Conservation (phyloP, 2,797 vertebrate species). For the Labroides dimidiatus region DNA sequence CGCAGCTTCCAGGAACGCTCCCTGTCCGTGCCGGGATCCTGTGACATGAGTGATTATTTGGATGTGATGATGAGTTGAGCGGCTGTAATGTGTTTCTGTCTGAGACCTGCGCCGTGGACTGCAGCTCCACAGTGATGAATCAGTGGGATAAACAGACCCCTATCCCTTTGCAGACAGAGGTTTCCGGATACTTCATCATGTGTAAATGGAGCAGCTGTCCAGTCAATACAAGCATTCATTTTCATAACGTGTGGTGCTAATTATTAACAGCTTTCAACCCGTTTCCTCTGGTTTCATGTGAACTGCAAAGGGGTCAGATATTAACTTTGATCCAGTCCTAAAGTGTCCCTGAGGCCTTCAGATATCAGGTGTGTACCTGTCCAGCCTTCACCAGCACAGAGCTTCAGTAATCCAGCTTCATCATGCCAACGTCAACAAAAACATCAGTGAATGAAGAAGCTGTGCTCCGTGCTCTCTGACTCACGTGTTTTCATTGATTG, state of each 20-base stretch:
- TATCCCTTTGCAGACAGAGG: constrained; percentile 73
- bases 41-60: constrained; percentile 80
- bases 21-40: constrained; percentile 66
- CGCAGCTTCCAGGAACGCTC: constrained; percentile 78
- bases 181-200: constrained; percentile 79
- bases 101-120: constrained; percentile 84
- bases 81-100: constrained; percentile 76
- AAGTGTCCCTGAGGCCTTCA: too few species aligned
- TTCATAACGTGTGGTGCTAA: background rate
- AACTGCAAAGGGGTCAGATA: too few species aligned
- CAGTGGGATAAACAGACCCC: constrained; percentile 83
- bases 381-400: too few species aligned
- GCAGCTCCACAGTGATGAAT: constrained; percentile 82
- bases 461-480: too few species aligned
- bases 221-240: constrained; percentile 1
- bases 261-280: constrained; percentile 6
- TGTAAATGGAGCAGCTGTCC: constrained; percentile 29
- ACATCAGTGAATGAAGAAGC: too few species aligned
- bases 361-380: too few species aligned
- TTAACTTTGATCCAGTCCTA: too few species aligned
- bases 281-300: background rate
- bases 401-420: too few species aligned
- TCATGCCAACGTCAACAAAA: too few species aligned
- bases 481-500: too few species aligned
- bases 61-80: constrained; percentile 81